Conservation (phyloP, 2,113 vertebrate genomes). For the Eublepharis macularius region DNA sequence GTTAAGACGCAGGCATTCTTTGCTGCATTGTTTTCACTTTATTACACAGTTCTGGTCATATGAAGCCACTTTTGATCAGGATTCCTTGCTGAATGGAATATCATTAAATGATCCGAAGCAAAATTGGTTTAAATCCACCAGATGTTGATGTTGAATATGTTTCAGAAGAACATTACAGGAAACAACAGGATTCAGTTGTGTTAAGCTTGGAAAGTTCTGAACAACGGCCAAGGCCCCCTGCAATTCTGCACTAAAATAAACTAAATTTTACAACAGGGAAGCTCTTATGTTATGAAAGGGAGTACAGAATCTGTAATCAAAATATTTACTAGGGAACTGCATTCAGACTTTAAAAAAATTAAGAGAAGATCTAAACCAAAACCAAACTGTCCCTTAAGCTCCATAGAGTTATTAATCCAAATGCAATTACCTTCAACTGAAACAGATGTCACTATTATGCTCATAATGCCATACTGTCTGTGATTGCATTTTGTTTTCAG, state of each 20-base stretch:
- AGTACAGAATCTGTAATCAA: background rate
- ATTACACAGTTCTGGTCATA: background rate
- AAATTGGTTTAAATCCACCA: background rate
- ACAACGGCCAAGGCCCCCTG: background rate
- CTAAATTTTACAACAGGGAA: background rate
- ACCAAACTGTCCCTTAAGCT: too few relatives aligned
- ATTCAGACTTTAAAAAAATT: too few relatives aligned
- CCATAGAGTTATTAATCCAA: too few relatives aligned
- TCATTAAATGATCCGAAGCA: background rate
- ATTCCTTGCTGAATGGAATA: background rate
- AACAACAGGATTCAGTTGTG: background rate
- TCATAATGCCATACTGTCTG: too few relatives aligned
- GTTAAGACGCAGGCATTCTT: background rate
- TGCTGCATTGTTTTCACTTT: background rate
- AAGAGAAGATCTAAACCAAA: too few relatives aligned
- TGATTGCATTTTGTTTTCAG: too few relatives aligned
- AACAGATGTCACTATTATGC: too few relatives aligned
- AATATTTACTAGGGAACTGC: background rate
- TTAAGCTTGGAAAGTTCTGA: background rate
- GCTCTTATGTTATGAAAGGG: background rate
- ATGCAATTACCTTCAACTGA: too few relatives aligned
- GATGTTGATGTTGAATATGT: constrained; percentile 6
- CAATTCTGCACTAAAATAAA: background rate
- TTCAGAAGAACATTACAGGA: background rate
- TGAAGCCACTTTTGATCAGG: background rate